Conservation (phyloP, 2,113 vertebrate genomes). For the Xenopus borealis region DNA sequence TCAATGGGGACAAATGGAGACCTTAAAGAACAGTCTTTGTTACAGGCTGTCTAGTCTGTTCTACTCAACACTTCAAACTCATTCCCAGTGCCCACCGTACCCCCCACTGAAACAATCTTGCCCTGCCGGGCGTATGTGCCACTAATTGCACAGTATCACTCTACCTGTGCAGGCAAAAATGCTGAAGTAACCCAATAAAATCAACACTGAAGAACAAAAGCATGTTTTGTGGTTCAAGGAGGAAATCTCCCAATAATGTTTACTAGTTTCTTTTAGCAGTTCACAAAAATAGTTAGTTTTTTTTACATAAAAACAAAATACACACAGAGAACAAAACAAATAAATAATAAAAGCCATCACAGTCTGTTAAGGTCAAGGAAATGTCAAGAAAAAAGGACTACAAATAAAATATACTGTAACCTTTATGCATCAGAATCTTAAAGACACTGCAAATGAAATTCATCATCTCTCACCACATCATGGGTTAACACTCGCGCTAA, state of each 20-base stretch:
- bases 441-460: too few species aligned
- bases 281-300: conserved; percentile 24
- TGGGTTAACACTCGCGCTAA: not conserved
- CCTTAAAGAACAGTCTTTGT: too few species aligned
- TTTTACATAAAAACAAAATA: conserved; percentile 12
- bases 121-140: too few species aligned
- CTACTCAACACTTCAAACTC: too few species aligned
- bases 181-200: not conserved
- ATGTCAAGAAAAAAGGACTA: conserved; percentile 6
- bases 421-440: too few species aligned
- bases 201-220: not conserved
- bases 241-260: conserved; percentile 11
- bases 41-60: too few species aligned
- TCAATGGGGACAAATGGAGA: too few species aligned
- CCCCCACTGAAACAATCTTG: too few species aligned
- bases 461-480: not conserved
- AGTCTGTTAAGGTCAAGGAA: conserved; percentile 29
- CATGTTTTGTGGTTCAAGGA: not conserved
- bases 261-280: conserved; percentile 28
- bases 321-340: conserved; percentile 1
- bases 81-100: too few species aligned
- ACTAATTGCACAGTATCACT: too few species aligned
- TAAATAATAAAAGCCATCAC: conserved; percentile 31
- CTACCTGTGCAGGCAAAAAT: too few species aligned
- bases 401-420: not conserved